Base-by-base conservation (phyloP, 2,888 invertebrate genomes). In the Cataglyphis rosenhaueri region DNA sequence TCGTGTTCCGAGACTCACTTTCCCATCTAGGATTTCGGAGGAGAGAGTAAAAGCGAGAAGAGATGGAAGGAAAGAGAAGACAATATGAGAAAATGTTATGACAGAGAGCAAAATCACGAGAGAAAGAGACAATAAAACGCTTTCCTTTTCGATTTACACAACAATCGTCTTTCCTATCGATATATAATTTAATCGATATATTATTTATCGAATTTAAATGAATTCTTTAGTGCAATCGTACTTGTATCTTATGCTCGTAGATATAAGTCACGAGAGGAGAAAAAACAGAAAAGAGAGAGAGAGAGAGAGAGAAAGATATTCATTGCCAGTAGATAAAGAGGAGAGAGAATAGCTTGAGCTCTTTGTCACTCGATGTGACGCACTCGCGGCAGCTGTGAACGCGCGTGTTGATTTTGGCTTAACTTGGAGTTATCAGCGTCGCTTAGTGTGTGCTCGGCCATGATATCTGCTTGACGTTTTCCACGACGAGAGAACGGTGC, bases 1-100 rank as follows among this genome's bases (percentile, higher is more conserved):
- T 90, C 88, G 87, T 89, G 87, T 89, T 88, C 90, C 89, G 88
- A 92, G 92, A 92, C 91, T 91, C 79, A 92, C 92, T 92, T 92
- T 92, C 91, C 88, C 91, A 86, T 84, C 89, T 86, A 76, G 84
- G 90, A 90, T 90, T 91, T 92, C 83, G 86, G 85, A 87, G 82
- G 83, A 84, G 85, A 79, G 84, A 81, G 41, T 64, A 38, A 4
- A 44, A 35, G 15, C 29, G 44, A 29, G 29, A 8, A 18, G 32
- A 10, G n/a, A 1, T 18, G 18, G 21, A 29, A 29, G 9, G 12
- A 12, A n/a, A 32, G 9, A 15, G 8, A 62, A 48, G n/a, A 32
- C 6, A 18, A 9, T 35, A 64, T 18, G 64, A 75, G 64, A 55
- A 65, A 76, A 62, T 3, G n/a, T 15, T 32, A 38, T 6, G 35